Conservation (phyloP, 1,140 invertebrate species). For the Agrilus planipennis region DNA sequence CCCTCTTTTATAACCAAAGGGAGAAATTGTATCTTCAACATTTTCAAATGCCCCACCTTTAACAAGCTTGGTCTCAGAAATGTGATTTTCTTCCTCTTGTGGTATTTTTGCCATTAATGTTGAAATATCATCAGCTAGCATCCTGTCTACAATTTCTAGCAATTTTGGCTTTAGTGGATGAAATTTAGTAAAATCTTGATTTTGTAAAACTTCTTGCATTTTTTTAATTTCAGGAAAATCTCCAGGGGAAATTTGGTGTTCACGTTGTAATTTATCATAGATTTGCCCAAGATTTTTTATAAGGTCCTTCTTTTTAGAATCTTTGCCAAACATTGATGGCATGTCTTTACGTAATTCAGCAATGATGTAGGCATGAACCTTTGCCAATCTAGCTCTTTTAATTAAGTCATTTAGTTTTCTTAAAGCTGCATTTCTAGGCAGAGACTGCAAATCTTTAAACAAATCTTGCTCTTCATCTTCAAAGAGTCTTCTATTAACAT, state of each 20-base stretch:
- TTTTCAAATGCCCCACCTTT: constrained; percentile 87
- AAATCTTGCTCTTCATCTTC: constrained; percentile 96
- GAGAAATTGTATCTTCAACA: constrained; percentile 73
- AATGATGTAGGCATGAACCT: constrained; percentile 96
- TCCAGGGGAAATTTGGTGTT: constrained; percentile 89
- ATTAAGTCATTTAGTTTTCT: constrained; percentile 97
- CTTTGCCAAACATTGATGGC: constrained; percentile 91
- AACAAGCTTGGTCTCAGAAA: constrained; percentile 44
- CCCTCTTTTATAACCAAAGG: constrained; percentile 91
- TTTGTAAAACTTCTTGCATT: constrained; percentile 84
- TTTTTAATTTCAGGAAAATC: constrained; percentile 94
- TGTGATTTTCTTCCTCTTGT: constrained; percentile 60
- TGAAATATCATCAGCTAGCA: constrained; percentile 94
- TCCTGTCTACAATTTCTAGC: constrained; percentile 90
- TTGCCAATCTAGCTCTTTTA: constrained; percentile 88
- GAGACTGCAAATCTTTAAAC: constrained; percentile 85
- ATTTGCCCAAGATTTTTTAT: constrained; percentile 87
- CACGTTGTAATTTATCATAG: constrained; percentile 78
- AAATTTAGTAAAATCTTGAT: constrained; percentile 96
- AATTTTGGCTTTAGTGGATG: constrained; percentile 81
- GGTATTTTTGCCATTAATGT: constrained; percentile 92
- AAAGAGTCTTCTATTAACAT: constrained; percentile 78
- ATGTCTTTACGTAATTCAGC: constrained; percentile 88
- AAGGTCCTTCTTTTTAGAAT: constrained; percentile 91
- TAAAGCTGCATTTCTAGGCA: constrained; percentile 89